Percentiles rank a stretch among this genome's conserved stretches.
These are phyloP conservation scores for Linurgus olivaceus DNA, from an alignment of 2,797 vertebrate species.

Conservation along the genomic window DNA sequence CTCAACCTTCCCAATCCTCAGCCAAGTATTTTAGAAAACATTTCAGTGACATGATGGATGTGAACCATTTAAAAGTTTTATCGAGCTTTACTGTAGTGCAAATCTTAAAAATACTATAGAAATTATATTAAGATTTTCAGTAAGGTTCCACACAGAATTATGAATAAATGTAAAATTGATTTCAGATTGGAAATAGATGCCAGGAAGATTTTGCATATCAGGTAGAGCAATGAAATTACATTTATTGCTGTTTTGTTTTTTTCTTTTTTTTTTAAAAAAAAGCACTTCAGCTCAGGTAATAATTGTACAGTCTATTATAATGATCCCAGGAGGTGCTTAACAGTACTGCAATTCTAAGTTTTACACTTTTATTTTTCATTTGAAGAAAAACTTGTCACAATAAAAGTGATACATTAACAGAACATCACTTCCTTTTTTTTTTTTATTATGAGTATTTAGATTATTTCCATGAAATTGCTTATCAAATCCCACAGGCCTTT, in stretches of 20 bases:
- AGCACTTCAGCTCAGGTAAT: conserved; percentile 58
- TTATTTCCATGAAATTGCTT: conserved; percentile 64
- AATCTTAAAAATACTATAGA: conserved; percentile 56
- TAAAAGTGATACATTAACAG: conserved; percentile 69
- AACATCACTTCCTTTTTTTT: conserved; percentile 46
- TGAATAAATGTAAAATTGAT: conserved; percentile 57
- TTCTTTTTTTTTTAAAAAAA: neutral
- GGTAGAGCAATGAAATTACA: conserved; percentile 57
- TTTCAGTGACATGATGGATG: conserved; percentile 30
- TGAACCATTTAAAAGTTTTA: conserved; percentile 47
- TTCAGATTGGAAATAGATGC: conserved; percentile 55
- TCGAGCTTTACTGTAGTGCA: conserved; percentile 48
- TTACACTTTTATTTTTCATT: conserved; percentile 68
- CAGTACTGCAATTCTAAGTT: conserved; percentile 61
- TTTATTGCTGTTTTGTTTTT: conserved; percentile 12
- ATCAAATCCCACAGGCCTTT: conserved; percentile 57
- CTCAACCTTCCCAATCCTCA: neutral
- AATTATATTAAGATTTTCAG: conserved; percentile 54
- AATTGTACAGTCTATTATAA: conserved; percentile 69
- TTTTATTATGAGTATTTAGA: conserved; percentile 59
- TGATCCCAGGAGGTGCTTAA: conserved; percentile 66
- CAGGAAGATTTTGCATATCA: conserved; percentile 55
- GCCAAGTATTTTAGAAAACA: neutral
- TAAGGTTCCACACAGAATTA: conserved; percentile 20
- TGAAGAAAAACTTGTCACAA: conserved; percentile 67